A percentile compares a stretch with the other conserved stretches of the same genome.
Evolutionary conservation across 1,140 invertebrate genomes (phyloP).

Genomic region (Ganaspis sp.): DNA sequence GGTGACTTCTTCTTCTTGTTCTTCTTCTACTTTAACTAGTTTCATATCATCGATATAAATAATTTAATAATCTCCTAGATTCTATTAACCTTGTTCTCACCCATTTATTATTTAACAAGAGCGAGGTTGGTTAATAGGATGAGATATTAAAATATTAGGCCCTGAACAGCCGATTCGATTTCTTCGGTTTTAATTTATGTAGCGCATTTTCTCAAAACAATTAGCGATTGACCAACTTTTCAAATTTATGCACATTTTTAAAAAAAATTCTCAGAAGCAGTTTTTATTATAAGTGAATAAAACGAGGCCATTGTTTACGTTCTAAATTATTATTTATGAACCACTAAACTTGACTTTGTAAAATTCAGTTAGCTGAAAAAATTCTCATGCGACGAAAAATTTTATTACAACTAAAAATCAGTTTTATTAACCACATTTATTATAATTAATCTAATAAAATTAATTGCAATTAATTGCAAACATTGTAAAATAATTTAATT

Average conservation of each 20-base stretch:
- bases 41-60: constrained; percentile 5
- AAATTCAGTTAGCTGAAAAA: too few relatives aligned
- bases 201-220: constrained; percentile 14
- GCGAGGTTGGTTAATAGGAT: constrained; percentile 3
- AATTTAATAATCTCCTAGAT: background rate
- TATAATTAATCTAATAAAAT: too few relatives aligned
- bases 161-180: constrained; percentile 9
- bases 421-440: too few relatives aligned
- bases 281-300: too few relatives aligned
- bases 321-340: too few relatives aligned
- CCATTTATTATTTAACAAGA: constrained; percentile 16
- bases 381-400: too few relatives aligned
- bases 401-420: too few relatives aligned
- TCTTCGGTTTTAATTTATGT: background rate
- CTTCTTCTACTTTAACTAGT: too few relatives aligned
- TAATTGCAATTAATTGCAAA: too few relatives aligned
- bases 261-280: background rate
- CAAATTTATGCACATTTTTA: constrained; percentile 5
- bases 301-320: too few relatives aligned
- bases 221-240: constrained; percentile 3
- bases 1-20: background rate
- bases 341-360: too few relatives aligned
- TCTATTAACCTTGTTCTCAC: constrained; percentile 15
- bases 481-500: too few relatives aligned
- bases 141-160: constrained; percentile 24